Conservation (phyloP, 2,113 vertebrate species). For the Copsychus sechellarum region DNA sequence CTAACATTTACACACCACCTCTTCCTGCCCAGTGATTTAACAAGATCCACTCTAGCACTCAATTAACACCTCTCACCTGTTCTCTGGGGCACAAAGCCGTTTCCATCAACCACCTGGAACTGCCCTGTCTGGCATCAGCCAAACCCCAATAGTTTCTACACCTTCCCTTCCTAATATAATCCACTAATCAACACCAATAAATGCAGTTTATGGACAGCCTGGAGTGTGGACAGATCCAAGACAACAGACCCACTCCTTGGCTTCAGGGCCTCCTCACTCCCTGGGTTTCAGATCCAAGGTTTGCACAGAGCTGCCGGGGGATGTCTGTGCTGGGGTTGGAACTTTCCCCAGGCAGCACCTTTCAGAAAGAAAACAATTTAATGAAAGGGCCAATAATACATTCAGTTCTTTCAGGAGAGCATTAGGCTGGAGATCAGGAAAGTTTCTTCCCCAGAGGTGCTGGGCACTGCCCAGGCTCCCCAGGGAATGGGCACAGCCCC, state of each 20-base stretch:
- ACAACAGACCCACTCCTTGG: neutral
- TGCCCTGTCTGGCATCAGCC: neutral
- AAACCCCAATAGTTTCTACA: neutral
- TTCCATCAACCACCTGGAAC: neutral
- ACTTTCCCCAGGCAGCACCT: neutral
- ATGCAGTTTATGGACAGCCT: neutral
- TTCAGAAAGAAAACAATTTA: neutral
- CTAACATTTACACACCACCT: neutral
- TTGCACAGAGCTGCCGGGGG: neutral
- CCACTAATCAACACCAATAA: neutral
- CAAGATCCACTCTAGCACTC: neutral
- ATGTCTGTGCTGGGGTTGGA: fast-evolving
- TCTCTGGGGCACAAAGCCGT: neutral
- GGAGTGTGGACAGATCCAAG: neutral
- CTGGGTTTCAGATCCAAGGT: neutral
- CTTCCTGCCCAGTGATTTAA: neutral
- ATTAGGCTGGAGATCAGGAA: fast-evolving
- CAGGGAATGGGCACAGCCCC: neutral
- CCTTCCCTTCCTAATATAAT: neutral
- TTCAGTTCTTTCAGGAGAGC: neutral
- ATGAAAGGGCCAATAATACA: neutral
- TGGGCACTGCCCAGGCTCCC: neutral
- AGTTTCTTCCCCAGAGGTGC: neutral
- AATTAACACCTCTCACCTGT: neutral
- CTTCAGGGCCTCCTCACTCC: neutral